These are phyloP conservation scores for Anisognathus igniventris DNA, from an alignment of 2,797 vertebrate species.

Conservation along the genomic window DNA sequence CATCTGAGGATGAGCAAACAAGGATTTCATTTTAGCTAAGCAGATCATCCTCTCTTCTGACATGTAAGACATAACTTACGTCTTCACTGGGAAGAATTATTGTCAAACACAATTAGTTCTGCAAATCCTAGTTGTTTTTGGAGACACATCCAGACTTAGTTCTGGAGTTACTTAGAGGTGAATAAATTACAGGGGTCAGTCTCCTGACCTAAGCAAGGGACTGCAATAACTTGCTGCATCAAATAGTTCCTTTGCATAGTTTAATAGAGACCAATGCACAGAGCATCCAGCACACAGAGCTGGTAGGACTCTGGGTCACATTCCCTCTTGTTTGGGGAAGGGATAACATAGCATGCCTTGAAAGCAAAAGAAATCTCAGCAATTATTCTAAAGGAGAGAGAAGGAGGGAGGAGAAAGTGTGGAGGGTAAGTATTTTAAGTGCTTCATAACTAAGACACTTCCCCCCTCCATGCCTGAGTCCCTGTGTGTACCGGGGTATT, in stretches of 20 bases:
- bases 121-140: neutral
- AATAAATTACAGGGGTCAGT: neutral
- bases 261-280: neutral
- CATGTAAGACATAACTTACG: neutral
- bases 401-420: neutral
- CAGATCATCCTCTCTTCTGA: neutral
- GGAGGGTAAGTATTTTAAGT: neutral
- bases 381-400: neutral
- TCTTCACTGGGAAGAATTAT: neutral
- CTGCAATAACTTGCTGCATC: neutral
- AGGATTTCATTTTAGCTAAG: neutral
- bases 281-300: rapidly evolving
- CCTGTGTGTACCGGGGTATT: rapidly evolving
- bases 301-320: neutral
- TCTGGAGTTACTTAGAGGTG: neutral
- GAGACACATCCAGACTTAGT: neutral
- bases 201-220: neutral
- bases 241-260: neutral
- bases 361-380: neutral
- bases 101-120: constrained; percentile 31
- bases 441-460: neutral
- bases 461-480: neutral
- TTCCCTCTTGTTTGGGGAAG: neutral
- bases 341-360: neutral
- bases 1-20: neutral